Conservation (phyloP, 2,113 vertebrate genomes). For the Scortum barcoo region DNA sequence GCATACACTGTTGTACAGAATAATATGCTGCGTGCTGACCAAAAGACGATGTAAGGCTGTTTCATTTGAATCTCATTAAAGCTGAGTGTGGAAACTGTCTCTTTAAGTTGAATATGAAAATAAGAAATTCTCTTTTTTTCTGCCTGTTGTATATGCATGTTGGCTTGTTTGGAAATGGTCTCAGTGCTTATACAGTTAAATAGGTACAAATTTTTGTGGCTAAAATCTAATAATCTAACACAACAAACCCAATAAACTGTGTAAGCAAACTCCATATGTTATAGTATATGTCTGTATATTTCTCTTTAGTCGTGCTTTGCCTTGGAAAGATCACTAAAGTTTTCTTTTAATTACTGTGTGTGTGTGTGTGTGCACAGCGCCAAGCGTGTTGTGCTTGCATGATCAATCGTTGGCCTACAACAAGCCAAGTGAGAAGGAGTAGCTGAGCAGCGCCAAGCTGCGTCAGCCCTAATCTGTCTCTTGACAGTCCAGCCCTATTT, state of each 20-base stretch:
- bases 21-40: slow-evolving; percentile 3
- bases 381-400: slow-evolving; percentile 7
- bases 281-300: not conserved
- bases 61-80: slow-evolving; percentile 51
- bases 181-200: not conserved
- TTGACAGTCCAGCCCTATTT: slow-evolving; percentile 71
- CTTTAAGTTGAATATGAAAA: not conserved
- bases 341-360: not conserved
- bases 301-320: not conserved
- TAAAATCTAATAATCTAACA: not conserved
- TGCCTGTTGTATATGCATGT: not conserved
- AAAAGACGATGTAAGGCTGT: not conserved
- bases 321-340: not conserved
- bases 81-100: not conserved
- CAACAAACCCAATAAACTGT: not conserved
- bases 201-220: not conserved
- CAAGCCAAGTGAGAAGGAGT: slow-evolving; percentile 39
- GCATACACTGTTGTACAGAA: slow-evolving; percentile 12
- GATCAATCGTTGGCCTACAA: slow-evolving; percentile 34
- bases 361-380: slow-evolving; percentile 4
- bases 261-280: not conserved
- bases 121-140: not conserved
- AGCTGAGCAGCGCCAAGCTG: slow-evolving; percentile 52
- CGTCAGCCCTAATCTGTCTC: slow-evolving; percentile 74
- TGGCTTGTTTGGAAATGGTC: not conserved